These are phyloP conservation scores for Acleris sparsana DNA, from an alignment of 2,888 invertebrate species.

Conservation along the genomic window DNA sequence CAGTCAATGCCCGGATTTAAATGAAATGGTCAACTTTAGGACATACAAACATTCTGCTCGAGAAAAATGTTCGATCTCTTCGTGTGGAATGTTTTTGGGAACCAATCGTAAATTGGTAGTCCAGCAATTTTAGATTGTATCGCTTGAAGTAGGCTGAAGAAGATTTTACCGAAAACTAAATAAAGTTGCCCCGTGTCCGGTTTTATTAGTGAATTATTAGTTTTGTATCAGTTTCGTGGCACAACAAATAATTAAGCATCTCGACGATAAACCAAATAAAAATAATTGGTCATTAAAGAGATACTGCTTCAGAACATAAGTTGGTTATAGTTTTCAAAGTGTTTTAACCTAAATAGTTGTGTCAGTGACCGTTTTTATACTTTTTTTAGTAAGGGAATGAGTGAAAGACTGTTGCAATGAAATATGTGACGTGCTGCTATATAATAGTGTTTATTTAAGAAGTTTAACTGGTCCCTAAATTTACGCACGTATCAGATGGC, in stretches of 20 bases:
- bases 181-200: constrained; percentile 39
- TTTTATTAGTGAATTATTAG: constrained; percentile 34
- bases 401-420: neutral
- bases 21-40: constrained; percentile 76
- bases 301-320: constrained; percentile 33
- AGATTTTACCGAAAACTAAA: constrained; percentile 51
- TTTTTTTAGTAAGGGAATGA: neutral
- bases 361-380: constrained; percentile 23
- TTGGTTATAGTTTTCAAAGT: constrained; percentile 23
- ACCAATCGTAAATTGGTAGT: constrained; percentile 71
- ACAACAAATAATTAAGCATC: constrained; percentile 51
- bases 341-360: constrained; percentile 34
- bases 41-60: constrained; percentile 69
- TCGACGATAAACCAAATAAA: constrained; percentile 41
- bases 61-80: constrained; percentile 67
- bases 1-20: constrained; percentile 60
- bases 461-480: neutral
- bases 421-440: neutral
- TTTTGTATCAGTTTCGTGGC: constrained; percentile 18
- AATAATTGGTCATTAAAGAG: constrained; percentile 35
- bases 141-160: constrained; percentile 67
- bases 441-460: neutral
- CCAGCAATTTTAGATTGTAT: constrained; percentile 69
- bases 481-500: neutral
- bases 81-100: constrained; percentile 65